Percentiles rank a stretch among this genome's conserved stretches.
Conservation (phyloP, 2,888 invertebrate species). For the Tetramorium bicarinatum region DNA sequence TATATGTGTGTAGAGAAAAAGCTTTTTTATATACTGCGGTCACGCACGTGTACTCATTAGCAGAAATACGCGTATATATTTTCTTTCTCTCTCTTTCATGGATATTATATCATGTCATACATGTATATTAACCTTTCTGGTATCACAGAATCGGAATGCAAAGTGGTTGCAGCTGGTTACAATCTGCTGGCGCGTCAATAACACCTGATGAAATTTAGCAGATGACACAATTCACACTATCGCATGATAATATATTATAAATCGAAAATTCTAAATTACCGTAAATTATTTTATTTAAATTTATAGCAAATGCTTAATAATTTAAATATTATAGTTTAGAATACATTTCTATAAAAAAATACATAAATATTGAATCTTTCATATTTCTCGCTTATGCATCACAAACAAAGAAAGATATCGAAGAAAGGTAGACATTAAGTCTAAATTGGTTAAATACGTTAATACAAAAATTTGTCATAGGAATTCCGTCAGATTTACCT, state of each 20-base stretch:
- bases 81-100: neutral
- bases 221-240: conserved; percentile 5
- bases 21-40: neutral
- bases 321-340: neutral
- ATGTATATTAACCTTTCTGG: conserved; percentile 24
- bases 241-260: neutral
- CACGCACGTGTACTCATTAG: neutral
- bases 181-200: conserved; percentile 13
- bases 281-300: conserved; percentile 5
- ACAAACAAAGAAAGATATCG: neutral
- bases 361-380: neutral
- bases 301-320: neutral
- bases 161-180: conserved; percentile 40
- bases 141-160: conserved; percentile 22
- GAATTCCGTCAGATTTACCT: conserved; percentile 22
- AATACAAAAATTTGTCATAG: neutral
- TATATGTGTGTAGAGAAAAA: neutral
- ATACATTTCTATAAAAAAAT: neutral
- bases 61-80: conserved; percentile 15
- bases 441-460: neutral
- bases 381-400: neutral
- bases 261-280: neutral
- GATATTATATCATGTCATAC: neutral
- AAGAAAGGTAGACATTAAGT: neutral
- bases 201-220: conserved; percentile 34